Evolutionary conservation across 2,113 vertebrate species (phyloP).

Genomic region (Acanthisitta chloris): DNA sequence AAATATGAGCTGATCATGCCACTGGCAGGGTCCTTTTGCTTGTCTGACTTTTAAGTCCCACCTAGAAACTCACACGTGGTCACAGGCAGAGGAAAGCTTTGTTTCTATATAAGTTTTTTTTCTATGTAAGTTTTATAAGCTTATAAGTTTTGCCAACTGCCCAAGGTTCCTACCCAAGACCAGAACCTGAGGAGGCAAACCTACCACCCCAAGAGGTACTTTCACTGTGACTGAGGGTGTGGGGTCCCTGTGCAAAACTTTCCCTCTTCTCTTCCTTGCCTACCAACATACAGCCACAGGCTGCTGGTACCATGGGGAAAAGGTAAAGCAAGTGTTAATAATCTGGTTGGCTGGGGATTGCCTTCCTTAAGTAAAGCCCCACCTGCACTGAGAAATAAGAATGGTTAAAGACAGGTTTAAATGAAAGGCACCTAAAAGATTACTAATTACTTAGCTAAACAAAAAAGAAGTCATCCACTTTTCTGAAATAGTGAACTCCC

Average conservation of each 20-base stretch:
- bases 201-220: background rate
- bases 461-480: background rate
- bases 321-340: background rate
- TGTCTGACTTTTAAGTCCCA: background rate
- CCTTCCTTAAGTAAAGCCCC: background rate
- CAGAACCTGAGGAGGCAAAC: background rate
- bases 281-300: background rate
- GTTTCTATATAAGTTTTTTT: no score
- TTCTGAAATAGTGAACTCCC: background rate
- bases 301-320: background rate
- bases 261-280: background rate
- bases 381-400: background rate
- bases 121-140: no score
- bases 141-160: background rate
- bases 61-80: background rate
- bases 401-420: background rate
- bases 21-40: background rate
- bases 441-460: background rate
- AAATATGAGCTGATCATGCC: background rate
- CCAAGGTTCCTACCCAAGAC: background rate
- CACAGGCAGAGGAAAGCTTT: background rate
- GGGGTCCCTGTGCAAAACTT: background rate
- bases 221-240: background rate
- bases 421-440: background rate
- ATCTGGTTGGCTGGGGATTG: background rate